Percentiles rank a stretch among this genome's conserved stretches.
Conservation (phyloP, 2,797 vertebrate species). For the Tarsius wallacei region DNA sequence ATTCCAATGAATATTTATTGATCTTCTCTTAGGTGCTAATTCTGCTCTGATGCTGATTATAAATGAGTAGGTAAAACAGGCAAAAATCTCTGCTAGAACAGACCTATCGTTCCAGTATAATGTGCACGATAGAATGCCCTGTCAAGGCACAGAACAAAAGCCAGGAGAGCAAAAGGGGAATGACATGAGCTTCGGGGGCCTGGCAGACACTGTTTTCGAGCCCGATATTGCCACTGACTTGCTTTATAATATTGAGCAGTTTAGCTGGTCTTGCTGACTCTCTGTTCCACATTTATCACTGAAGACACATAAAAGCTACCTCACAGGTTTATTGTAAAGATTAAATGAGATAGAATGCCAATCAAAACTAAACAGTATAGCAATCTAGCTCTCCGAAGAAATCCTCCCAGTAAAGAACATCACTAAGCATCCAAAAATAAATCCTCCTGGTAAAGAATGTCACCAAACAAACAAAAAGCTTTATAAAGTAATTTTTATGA, state of each 20-base stretch:
- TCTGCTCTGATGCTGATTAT: not conserved
- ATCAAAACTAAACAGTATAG: not conserved
- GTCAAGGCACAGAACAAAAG: not conserved
- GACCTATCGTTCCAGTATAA: not conserved
- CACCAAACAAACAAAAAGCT: not conserved
- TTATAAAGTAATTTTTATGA: not conserved
- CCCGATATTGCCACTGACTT: not conserved
- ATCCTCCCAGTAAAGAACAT: not conserved
- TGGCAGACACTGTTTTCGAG: not conserved
- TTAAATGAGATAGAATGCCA: not conserved
- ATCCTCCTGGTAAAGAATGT: not conserved
- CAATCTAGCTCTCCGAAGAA: slow-evolving; percentile 26
- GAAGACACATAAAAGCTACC: not conserved
- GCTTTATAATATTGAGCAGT: not conserved
- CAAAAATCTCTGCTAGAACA: not conserved
- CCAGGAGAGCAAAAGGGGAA: not conserved
- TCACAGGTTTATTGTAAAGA: not conserved
- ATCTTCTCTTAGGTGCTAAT: not conserved
- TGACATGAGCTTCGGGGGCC: not conserved
- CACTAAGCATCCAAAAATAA: not conserved
- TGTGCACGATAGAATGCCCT: not conserved
- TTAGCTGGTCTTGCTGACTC: not conserved
- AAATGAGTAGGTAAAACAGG: not conserved
- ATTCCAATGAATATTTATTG: not conserved
- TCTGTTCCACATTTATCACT: slow-evolving; percentile 27